phyloP scores from a whole-genome alignment of 2,113 vertebrate genomes.

The Genyomyrus donnyi region DNA sequence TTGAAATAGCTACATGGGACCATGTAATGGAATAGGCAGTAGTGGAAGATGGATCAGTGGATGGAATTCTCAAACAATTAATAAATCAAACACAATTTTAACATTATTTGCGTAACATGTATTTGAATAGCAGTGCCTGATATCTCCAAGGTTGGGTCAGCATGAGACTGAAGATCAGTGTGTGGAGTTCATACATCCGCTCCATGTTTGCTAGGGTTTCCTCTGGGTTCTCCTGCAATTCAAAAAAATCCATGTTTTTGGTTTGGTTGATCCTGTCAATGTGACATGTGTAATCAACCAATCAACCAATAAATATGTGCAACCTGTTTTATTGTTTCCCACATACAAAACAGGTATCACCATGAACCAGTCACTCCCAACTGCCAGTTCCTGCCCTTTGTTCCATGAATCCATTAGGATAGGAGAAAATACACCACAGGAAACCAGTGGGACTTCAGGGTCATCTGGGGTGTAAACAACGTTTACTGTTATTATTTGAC shows the following conservation, averaged over 20 bases:
- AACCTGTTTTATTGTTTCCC: not conserved
- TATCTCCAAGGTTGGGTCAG: not conserved
- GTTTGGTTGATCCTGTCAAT: not conserved
- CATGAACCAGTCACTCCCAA: not conserved
- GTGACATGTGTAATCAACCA: not conserved
- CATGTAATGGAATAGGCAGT: not conserved
- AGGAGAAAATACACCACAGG: not conserved
- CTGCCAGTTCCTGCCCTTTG: not conserved
- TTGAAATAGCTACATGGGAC: not conserved
- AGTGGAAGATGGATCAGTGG: not conserved
- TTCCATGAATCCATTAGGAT: not conserved
- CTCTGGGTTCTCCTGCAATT: not conserved
- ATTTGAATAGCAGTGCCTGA: not conserved
- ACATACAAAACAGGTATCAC: not conserved
- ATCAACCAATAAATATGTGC: not conserved
- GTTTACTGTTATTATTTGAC: not conserved
- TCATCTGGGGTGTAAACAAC: not conserved
- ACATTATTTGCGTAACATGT: not conserved
- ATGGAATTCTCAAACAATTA: not conserved
- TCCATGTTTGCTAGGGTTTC: not conserved
- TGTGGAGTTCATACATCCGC: not conserved
- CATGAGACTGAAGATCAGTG: not conserved
- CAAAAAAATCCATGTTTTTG: not conserved
- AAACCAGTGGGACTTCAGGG: not conserved
- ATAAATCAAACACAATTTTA: not conserved